Conservation (phyloP, 2,113 vertebrate genomes). For the Myiozetetes cayanensis region DNA sequence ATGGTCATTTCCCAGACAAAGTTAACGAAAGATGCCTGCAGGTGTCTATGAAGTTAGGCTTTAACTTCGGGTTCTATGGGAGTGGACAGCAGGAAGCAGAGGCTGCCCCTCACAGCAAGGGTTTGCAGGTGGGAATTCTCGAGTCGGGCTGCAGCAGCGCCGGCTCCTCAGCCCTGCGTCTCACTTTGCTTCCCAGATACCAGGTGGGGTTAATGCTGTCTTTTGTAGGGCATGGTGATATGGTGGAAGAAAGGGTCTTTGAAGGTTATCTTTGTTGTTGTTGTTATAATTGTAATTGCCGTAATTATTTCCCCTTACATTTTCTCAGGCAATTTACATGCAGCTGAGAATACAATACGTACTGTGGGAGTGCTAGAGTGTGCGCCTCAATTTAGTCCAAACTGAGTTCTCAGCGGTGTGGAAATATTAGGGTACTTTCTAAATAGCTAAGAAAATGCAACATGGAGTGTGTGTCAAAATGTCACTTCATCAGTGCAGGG, state of each 20-base stretch:
- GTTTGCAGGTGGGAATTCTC: background rate
- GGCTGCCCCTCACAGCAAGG: background rate
- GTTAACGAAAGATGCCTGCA: background rate
- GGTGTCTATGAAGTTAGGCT: background rate
- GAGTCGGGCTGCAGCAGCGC: background rate
- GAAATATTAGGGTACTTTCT: background rate
- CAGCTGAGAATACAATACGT: background rate
- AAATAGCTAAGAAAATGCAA: background rate
- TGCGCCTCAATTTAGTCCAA: background rate
- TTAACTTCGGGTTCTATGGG: background rate
- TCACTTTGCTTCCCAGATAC: background rate
- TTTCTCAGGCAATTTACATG: background rate
- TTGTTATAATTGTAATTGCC: background rate
- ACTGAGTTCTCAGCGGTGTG: background rate
- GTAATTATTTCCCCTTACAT: background rate
- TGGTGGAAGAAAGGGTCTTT: background rate
- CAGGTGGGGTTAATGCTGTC: background rate
- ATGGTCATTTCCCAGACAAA: background rate
- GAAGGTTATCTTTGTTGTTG: background rate
- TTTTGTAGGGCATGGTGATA: background rate
- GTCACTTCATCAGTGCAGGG: background rate
- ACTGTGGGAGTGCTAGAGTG: background rate
- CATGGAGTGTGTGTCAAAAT: background rate
- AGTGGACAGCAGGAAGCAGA: background rate
- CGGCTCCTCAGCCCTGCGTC: accelerated